Evolutionary conservation across 1,140 invertebrate genomes (phyloP).

Genomic region (Mercenaria mercenaria): DNA sequence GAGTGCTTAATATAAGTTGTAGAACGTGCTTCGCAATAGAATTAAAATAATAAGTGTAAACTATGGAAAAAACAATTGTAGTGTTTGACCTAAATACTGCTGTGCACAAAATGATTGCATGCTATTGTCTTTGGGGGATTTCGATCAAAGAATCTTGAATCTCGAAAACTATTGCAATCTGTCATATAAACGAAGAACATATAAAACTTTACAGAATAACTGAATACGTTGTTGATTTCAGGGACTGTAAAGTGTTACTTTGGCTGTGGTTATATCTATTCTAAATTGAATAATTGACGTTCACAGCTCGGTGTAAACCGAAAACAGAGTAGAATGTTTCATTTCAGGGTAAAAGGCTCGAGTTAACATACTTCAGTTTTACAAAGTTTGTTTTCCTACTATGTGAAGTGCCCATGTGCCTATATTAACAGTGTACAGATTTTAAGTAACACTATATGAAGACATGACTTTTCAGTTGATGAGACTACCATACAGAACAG

Average conservation of each 20-base stretch:
- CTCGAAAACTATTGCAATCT: no score
- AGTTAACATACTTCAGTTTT: slow-evolving; percentile 27
- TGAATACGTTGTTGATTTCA: slow-evolving; percentile 66
- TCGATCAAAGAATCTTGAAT: no score
- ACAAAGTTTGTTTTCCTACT: slow-evolving; percentile 12
- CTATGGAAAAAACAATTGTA: no score
- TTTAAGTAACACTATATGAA: slow-evolving; percentile 30
- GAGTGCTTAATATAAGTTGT: no score
- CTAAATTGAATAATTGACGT: slow-evolving; percentile 59
- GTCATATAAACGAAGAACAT: no score
- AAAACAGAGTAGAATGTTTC: slow-evolving; percentile 51
- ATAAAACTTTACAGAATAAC: no score
- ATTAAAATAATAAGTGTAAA: no score
- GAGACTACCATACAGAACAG: neutral
- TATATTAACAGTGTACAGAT: slow-evolving; percentile 35
- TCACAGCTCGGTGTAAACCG: neutral
- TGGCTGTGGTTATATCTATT: slow-evolving; percentile 34
- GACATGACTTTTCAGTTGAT: neutral
- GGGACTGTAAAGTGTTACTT: slow-evolving; percentile 37
- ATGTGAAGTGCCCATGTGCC: neutral
- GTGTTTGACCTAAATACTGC: no score
- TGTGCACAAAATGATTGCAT: no score
- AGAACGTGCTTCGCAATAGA: no score
- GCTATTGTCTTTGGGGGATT: no score
- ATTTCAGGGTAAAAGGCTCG: neutral